Conservation (phyloP, 92 coral and sea anemone genomes). For the Siderastrea radians region DNA sequence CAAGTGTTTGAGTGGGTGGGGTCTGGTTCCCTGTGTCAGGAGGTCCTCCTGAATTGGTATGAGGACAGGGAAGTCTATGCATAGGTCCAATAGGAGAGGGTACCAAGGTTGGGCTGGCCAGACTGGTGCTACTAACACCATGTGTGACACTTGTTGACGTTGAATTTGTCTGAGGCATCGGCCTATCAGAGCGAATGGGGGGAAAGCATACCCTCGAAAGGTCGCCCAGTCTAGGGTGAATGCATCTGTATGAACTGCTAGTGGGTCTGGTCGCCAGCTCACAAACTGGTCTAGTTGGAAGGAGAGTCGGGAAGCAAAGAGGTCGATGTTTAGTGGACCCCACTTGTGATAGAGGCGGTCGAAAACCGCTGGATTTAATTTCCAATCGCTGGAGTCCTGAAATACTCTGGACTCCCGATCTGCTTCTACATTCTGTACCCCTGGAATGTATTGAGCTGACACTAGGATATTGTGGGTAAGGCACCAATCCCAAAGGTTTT, state of each 20-base stretch:
- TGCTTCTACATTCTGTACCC: not conserved
- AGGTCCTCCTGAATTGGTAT: slow-evolving; percentile 34
- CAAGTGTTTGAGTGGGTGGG: slow-evolving; percentile 39
- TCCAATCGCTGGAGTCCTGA: slow-evolving; percentile 49
- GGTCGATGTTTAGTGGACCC: slow-evolving; percentile 38
- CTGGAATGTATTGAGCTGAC: slow-evolving; percentile 25
- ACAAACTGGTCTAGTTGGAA: slow-evolving; percentile 40
- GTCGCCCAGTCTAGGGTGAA: slow-evolving; percentile 51
- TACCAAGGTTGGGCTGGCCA: slow-evolving; percentile 55
- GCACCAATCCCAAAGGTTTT: slow-evolving; percentile 61
- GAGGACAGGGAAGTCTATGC: slow-evolving; percentile 40
- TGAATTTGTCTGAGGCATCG: slow-evolving; percentile 38
- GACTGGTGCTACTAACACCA: slow-evolving; percentile 43
- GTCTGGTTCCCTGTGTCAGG: slow-evolving; percentile 19
- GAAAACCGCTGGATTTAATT: slow-evolving; percentile 5
- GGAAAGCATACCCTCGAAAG: slow-evolving; percentile 37
- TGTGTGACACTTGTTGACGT: slow-evolving; percentile 26
- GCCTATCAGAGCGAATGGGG: slow-evolving; percentile 49
- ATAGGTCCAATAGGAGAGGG: slow-evolving; percentile 33
- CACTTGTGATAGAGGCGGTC: slow-evolving; percentile 10
- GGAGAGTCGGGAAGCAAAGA: slow-evolving; percentile 44
- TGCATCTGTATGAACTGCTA: slow-evolving; percentile 47
- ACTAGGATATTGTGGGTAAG: slow-evolving; percentile 32
- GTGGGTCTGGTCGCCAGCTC: slow-evolving; percentile 53
- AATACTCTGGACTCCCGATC: slow-evolving; percentile 32